phyloP scores from a whole-genome alignment of 2,797 vertebrate species.

The Enteromius trimaculatus region DNA sequence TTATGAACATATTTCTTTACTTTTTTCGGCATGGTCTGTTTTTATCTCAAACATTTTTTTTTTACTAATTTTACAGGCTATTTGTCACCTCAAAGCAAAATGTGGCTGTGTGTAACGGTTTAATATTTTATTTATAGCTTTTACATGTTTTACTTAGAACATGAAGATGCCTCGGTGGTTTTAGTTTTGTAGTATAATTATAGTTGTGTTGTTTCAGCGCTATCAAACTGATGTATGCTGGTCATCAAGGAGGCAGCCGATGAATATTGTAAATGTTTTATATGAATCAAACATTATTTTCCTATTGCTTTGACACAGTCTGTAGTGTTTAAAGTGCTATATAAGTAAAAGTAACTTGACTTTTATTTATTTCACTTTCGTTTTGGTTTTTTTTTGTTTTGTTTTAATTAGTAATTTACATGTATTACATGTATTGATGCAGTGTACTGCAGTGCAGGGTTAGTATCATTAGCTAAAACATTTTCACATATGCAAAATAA shows the following conservation, averaged over 20 bases:
- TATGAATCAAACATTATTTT: neutral
- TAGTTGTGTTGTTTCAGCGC: neutral
- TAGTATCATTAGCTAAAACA: neutral
- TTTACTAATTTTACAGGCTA: neutral
- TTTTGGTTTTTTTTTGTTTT: neutral
- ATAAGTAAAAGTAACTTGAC: too few relatives aligned
- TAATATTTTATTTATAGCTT: neutral
- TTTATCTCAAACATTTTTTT: neutral
- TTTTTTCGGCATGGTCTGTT: neutral
- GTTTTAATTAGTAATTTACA: neutral
- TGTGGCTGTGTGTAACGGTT: neutral
- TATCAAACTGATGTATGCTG: too few relatives aligned
- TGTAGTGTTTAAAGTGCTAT: too few relatives aligned
- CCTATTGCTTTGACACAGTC: neutral
- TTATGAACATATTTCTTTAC: neutral
- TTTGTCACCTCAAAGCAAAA: neutral
- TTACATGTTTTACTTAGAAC: neutral
- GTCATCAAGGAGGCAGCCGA: too few relatives aligned
- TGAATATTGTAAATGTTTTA: neutral
- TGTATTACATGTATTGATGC: neutral
- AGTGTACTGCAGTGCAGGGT: neutral
- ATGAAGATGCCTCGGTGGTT: neutral
- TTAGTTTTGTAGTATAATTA: neutral
- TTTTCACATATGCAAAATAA: neutral
- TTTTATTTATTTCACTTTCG: too few relatives aligned